A percentile compares a stretch with the other conserved stretches of the same genome.
Evolutionary conservation across 2,113 vertebrate species (phyloP).

Genomic region (Sapayoa aenigma): DNA sequence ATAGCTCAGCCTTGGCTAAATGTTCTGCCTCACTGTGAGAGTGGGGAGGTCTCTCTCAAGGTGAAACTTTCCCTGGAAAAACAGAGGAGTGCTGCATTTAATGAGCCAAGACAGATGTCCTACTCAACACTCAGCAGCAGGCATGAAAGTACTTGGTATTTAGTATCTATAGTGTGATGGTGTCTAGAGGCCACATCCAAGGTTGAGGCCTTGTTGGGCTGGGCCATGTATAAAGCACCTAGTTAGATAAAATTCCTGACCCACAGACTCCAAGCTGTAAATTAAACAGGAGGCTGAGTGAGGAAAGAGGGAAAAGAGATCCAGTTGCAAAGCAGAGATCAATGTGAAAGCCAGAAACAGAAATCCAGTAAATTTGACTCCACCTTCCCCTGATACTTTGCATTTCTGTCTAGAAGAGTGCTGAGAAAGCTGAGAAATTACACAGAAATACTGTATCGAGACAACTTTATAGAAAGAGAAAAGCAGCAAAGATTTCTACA

Average conservation of each 20-base stretch:
- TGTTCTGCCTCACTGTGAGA: neutral
- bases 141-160: slow-evolving; percentile 27
- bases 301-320: neutral
- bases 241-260: slow-evolving; percentile 42
- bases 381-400: neutral
- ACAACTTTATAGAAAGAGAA: neutral
- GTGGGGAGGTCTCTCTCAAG: slow-evolving; percentile 33
- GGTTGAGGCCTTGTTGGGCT: slow-evolving; percentile 31
- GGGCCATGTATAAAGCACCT: slow-evolving; percentile 43
- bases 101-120: slow-evolving; percentile 56
- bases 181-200: slow-evolving; percentile 19
- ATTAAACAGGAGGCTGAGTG: slow-evolving; percentile 1
- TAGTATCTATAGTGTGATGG: neutral
- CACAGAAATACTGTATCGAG: neutral
- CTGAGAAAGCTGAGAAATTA: neutral
- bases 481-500: neutral
- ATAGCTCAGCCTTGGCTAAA: neutral
- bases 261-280: neutral
- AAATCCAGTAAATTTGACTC: neutral
- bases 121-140: neutral
- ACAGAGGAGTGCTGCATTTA: slow-evolving; percentile 37
- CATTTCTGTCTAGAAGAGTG: neutral
- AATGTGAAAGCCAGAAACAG: neutral
- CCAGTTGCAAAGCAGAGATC: neutral
- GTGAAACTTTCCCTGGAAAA: slow-evolving; percentile 43